Evolutionary conservation across 1,140 invertebrate species (phyloP).

Genomic region (Pogonognathellus flavescens): DNA sequence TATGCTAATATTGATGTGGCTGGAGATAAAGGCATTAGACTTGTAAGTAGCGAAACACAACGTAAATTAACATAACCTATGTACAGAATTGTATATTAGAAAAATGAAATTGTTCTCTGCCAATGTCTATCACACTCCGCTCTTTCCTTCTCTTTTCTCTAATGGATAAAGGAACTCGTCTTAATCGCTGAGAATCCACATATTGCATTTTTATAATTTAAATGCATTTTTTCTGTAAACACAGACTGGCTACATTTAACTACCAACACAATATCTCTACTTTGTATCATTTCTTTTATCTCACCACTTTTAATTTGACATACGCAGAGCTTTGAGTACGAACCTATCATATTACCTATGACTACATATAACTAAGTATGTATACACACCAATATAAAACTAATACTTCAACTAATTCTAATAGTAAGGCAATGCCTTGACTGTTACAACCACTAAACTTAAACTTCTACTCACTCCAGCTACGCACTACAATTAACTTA

Average conservation of each 20-base stretch:
- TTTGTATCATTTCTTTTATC: constrained; percentile 23
- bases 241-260: background rate
- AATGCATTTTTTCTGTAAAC: constrained; percentile 37
- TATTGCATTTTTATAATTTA: constrained; percentile 45
- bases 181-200: constrained; percentile 21
- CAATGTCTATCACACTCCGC: background rate
- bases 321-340: background rate
- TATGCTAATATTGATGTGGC: no score
- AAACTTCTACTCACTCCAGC: background rate
- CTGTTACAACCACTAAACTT: constrained; percentile 5
- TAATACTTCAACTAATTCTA: no score
- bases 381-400: no score
- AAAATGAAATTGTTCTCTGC: constrained; percentile 34
- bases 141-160: background rate
- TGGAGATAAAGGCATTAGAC: background rate
- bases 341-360: background rate
- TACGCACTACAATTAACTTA: constrained; percentile 33
- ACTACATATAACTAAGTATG: background rate
- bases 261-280: background rate
- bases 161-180: no score
- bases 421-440: no score
- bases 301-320: constrained; percentile 5
- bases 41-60: constrained; percentile 8
- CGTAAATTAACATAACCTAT: constrained; percentile 17
- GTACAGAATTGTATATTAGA: constrained; percentile 6